Base-by-base conservation (phyloP, 2,888 invertebrate species). In the Myopa tessellatipennis region DNA sequence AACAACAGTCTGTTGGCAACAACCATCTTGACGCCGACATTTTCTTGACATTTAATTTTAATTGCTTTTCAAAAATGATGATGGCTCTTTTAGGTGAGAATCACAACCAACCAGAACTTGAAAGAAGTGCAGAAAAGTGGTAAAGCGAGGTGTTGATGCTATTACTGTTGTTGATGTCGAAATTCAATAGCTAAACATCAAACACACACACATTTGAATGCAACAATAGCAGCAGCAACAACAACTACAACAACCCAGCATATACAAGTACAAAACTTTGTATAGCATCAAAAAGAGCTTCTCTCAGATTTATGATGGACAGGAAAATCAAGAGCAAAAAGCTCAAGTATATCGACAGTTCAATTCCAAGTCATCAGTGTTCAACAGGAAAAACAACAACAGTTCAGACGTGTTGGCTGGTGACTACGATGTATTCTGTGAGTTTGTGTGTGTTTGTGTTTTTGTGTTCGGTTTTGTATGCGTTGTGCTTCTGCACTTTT, bases 1-100 rank as follows among this genome's bases (percentile, higher is more conserved):
- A 26, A 26, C 26, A 26, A 26, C 26, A 26, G 55, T 16, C 55
- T 55, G 55, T 55, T 14, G 55, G 55, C 55, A 55, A 55, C 12
- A 14, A 14, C 10, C 2, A 14, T 16, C 12, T 55, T 55, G 58
- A 4, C n/a, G 58, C 58, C 58, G 58, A 16, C 58, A 12, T 10
- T 18, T 69, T 69, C 26, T 71, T 52, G 58, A 36, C 70, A 71
- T 55, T 71, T 71, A 10, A 45, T 55, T 38, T 71, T 71, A 71
- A 71, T 71, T 71, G 34, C 70, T 71, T 55, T 58, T 71, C 55
- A 58, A 55, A 36, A 58, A 71, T 58, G 12, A 34, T 55, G 58
- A 69, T 4, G 34, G 34, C 50, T 16, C 70, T 71, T 71, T 36
- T 0, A 58, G 2, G 14, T 34, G 10, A 12, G 3, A 5, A 16